Evolutionary conservation across 2,113 vertebrate species (phyloP).

Genomic region (Larimichthys crocea): DNA sequence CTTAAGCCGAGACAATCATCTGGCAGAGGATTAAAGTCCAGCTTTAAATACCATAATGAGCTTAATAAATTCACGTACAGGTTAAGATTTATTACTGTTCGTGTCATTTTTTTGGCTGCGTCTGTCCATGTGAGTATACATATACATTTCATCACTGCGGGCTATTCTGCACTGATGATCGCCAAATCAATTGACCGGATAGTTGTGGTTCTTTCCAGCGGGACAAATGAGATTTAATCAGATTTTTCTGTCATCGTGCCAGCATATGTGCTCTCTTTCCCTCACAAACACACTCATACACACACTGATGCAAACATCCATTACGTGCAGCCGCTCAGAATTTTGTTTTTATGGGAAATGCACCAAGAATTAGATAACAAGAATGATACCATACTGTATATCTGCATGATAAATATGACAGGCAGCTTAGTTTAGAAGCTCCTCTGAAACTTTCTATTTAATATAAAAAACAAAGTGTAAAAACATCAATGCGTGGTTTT

Average conservation of each 20-base stretch:
- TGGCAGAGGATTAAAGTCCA: slow-evolving; percentile 47
- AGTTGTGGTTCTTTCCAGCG: slow-evolving; percentile 35
- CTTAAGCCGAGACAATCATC: slow-evolving; percentile 29
- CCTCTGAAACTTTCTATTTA: not conserved
- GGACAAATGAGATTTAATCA: slow-evolving; percentile 69
- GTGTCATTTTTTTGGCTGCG: slow-evolving; percentile 27
- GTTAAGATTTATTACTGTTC: slow-evolving; percentile 45
- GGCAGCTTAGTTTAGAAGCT: not conserved
- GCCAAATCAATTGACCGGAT: slow-evolving; percentile 32
- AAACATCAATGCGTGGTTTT: not conserved
- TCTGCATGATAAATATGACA: not conserved
- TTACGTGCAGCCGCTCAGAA: not conserved
- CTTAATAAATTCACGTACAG: slow-evolving; percentile 35
- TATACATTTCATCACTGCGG: slow-evolving; percentile 50
- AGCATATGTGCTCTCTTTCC: slow-evolving; percentile 25
- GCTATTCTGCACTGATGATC: slow-evolving; percentile 36
- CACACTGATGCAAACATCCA: not conserved
- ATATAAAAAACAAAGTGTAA: not conserved
- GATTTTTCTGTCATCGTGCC: slow-evolving; percentile 48
- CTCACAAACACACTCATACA: slow-evolving; percentile 11
- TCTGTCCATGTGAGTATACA: slow-evolving; percentile 7
- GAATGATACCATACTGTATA: not conserved
- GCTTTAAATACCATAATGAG: slow-evolving; percentile 43
- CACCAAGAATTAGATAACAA: not conserved
- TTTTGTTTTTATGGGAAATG: not conserved